Percentiles rank a stretch among this genome's conserved stretches.
phyloP scores from a whole-genome alignment of 2,113 vertebrate genomes.

The Hyaena hyaena region DNA sequence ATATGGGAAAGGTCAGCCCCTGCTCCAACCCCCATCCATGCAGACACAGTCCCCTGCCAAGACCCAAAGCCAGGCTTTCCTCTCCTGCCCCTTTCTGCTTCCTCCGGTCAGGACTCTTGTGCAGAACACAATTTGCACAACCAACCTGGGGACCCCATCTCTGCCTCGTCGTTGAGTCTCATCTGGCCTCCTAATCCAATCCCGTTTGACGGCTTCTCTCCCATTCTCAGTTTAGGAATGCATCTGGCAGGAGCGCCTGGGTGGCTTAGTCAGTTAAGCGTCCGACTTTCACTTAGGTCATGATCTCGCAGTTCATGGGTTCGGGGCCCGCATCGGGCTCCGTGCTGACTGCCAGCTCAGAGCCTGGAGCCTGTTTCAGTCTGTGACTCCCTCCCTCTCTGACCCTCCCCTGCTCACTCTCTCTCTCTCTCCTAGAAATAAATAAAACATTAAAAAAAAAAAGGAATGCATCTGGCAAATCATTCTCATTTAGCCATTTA shows the following conservation, averaged over 20 bases:
- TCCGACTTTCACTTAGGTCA: too few relatives aligned
- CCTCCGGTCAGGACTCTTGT: neutral
- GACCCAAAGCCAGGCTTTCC: neutral
- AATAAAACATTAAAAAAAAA: too few relatives aligned
- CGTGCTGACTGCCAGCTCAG: too few relatives aligned
- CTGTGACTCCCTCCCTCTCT: too few relatives aligned
- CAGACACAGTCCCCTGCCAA: neutral
- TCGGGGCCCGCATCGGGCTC: too few relatives aligned
- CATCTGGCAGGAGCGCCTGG: neutral
- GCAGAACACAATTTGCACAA: neutral
- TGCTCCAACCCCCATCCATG: neutral
- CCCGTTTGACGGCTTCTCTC: neutral
- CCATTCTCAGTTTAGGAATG: neutral
- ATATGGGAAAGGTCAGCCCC: neutral
- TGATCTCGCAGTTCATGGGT: too few relatives aligned
- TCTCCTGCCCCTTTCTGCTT: neutral
- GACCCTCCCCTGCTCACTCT: too few relatives aligned
- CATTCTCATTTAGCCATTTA: neutral
- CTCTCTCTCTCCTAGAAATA: too few relatives aligned
- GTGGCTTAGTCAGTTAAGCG: too few relatives aligned
- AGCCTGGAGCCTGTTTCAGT: too few relatives aligned
- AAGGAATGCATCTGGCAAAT: neutral
- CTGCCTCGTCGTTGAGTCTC: neutral
- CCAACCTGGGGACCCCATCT: neutral
- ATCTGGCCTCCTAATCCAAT: neutral